These are phyloP conservation scores for Choloepus didactylus DNA, from an alignment of 2,797 vertebrate species.

Conservation along the genomic window DNA sequence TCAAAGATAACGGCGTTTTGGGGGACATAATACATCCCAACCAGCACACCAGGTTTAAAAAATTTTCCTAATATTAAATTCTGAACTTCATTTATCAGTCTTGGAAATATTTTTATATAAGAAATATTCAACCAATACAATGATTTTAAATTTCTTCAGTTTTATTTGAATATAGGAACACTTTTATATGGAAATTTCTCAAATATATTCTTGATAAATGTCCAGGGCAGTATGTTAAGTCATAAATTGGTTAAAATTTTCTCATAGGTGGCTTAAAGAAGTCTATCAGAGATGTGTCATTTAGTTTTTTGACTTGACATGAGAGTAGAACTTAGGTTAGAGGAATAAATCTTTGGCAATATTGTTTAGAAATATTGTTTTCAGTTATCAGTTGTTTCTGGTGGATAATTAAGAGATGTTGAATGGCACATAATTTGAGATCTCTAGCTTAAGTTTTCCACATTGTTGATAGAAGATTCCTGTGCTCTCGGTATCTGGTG, in stretches of 20 bases:
- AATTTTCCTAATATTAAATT: constrained; percentile 17
- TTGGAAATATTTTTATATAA: background rate
- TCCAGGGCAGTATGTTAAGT: background rate
- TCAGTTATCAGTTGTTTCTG: constrained; percentile 10
- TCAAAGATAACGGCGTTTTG: no score
- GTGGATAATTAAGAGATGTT: constrained; percentile 16
- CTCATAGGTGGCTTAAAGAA: background rate
- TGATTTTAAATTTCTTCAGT: constrained; percentile 31
- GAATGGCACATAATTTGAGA: constrained; percentile 14
- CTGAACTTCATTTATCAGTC: constrained; percentile 50
- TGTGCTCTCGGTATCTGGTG: background rate
- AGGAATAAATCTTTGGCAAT: background rate
- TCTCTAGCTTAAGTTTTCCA: background rate
- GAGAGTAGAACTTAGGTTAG: constrained; percentile 10
- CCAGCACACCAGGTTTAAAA: background rate
- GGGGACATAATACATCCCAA: no score
- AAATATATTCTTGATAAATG: constrained; percentile 23
- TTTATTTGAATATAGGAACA: constrained; percentile 1
- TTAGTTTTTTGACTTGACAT: background rate
- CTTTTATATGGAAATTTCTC: background rate
- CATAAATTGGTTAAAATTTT: background rate
- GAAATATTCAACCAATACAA: background rate
- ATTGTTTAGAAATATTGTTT: constrained; percentile 44
- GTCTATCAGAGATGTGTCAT: background rate
- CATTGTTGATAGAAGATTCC: background rate